Evolutionary conservation across 2,797 vertebrate species (phyloP).

Genomic region (Acrossocheilus fasciatus): DNA sequence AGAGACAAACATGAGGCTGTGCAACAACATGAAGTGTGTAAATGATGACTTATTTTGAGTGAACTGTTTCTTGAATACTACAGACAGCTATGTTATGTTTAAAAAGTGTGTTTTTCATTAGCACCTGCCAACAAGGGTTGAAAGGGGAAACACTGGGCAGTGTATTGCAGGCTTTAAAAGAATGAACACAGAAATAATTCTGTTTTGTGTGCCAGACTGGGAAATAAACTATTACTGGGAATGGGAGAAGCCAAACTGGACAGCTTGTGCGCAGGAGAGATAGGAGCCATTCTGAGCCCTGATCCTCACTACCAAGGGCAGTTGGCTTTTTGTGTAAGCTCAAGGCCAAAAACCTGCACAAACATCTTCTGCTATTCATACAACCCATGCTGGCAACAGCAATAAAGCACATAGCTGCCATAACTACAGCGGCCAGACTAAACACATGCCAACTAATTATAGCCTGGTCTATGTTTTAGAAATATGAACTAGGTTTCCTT

Average conservation of each 20-base stretch:
- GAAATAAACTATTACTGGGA: slow-evolving; percentile 40
- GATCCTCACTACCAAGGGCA: slow-evolving; percentile 53
- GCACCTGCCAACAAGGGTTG: slow-evolving; percentile 13
- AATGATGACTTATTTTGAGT: neutral
- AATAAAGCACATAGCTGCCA: slow-evolving; percentile 74
- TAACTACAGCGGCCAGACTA: slow-evolving; percentile 70
- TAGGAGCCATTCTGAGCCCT: slow-evolving; percentile 39
- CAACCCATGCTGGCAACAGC: slow-evolving; percentile 67
- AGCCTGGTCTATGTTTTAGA: slow-evolving; percentile 2
- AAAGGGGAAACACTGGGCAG: slow-evolving; percentile 1
- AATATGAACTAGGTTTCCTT: slow-evolving; percentile 9
- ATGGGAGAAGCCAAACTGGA: slow-evolving; percentile 33
- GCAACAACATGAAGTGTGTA: neutral
- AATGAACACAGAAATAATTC: slow-evolving; percentile 36
- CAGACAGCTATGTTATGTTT: neutral
- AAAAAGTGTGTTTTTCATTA: slow-evolving; percentile 10
- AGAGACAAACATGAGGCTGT: neutral
- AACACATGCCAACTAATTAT: slow-evolving; percentile 73
- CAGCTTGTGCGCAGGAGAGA: slow-evolving; percentile 39
- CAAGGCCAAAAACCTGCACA: slow-evolving; percentile 26
- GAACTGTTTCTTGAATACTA: neutral
- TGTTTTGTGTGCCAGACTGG: slow-evolving; percentile 11
- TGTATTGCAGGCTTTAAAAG: slow-evolving; percentile 14
- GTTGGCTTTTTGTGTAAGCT: slow-evolving; percentile 44
- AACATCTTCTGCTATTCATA: slow-evolving; percentile 32